These are phyloP conservation scores for Glaucopsyche alexis DNA, from an alignment of 2,888 invertebrate species.

Conservation along the genomic window DNA sequence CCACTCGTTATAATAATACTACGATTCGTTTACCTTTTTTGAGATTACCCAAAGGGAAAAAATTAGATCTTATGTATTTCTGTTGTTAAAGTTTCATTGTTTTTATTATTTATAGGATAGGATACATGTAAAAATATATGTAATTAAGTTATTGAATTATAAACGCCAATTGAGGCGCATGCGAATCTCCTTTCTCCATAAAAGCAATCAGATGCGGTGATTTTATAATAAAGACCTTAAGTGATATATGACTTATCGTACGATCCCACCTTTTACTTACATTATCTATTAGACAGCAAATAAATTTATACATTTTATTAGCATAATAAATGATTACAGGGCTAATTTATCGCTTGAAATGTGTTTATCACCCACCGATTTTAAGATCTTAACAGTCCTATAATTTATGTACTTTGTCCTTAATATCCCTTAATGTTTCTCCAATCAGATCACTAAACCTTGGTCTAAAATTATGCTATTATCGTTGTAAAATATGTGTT, in stretches of 20 bases:
- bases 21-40: too few relatives aligned
- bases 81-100: too few relatives aligned
- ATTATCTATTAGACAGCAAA: not conserved
- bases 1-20: not conserved
- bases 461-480: not conserved
- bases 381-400: not conserved
- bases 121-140: too few relatives aligned
- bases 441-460: not conserved
- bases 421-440: not conserved
- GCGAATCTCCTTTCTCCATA: not conserved
- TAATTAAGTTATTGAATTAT: too few relatives aligned
- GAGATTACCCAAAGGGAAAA: too few relatives aligned
- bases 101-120: too few relatives aligned
- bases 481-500: conserved; percentile 8
- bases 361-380: not conserved
- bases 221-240: not conserved
- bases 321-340: not conserved
- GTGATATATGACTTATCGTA: not conserved
- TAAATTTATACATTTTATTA: conserved; percentile 13
- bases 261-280: not conserved
- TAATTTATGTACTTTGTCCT: not conserved
- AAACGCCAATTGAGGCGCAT: not conserved
- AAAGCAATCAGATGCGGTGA: conserved; percentile 1
- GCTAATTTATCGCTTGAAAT: not conserved
- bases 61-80: too few relatives aligned